A percentile compares a stretch with the other conserved stretches of the same genome.
phyloP scores from a whole-genome alignment of 1,140 invertebrate genomes.

The Neodiprion fabricii region DNA sequence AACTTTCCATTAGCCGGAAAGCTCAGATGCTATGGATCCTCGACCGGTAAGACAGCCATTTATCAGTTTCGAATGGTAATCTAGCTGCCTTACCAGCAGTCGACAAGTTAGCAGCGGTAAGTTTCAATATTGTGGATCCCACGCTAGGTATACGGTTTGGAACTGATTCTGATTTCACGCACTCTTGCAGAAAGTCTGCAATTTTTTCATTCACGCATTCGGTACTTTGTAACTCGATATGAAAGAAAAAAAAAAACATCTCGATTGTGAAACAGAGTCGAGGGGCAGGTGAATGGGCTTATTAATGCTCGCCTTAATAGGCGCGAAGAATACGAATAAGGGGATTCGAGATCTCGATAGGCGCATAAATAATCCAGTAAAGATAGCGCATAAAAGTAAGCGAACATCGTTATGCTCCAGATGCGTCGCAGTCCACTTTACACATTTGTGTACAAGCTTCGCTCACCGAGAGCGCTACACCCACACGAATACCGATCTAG shows the following conservation, averaged over 20 bases:
- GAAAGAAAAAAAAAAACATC: no score
- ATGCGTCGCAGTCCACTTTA: conserved; percentile 1
- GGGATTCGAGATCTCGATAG: no score
- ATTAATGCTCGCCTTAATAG: no score
- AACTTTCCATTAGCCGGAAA: no score
- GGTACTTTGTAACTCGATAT: no score
- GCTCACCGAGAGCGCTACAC: no score
- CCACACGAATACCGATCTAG: not conserved
- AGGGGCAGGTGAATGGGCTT: no score
- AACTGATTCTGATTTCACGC: not conserved
- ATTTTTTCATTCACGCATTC: not conserved
- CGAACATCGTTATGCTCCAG: not conserved
- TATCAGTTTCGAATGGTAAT: not conserved
- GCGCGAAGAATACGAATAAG: no score
- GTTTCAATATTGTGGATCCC: not conserved
- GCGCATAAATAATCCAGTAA: no score
- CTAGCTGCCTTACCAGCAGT: not conserved
- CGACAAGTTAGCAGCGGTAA: not conserved
- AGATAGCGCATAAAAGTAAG: no score
- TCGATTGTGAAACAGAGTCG: no score
- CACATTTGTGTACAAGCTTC: not conserved
- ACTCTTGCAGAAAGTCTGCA: not conserved
- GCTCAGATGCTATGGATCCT: no score
- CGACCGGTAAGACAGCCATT: not conserved
- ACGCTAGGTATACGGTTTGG: not conserved